These are phyloP conservation scores for Etia nguti DNA, from an alignment of 2,113 vertebrate species.

Conservation along the genomic window DNA sequence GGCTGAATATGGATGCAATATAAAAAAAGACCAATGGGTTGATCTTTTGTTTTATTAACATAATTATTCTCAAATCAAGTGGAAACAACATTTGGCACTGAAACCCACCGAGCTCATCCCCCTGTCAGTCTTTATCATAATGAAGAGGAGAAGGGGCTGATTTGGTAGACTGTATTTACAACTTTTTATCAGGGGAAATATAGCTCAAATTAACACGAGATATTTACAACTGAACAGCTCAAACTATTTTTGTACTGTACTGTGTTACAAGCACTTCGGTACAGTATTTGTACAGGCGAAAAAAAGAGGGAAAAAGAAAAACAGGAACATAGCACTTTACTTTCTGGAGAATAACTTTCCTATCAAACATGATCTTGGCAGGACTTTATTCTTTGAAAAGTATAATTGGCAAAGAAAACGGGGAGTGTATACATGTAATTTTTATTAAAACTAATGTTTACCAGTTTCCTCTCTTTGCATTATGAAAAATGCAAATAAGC, in stretches of 20 bases:
- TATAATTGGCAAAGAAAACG: background rate
- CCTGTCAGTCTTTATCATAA: background rate
- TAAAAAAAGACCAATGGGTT: background rate
- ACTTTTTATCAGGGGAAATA: background rate
- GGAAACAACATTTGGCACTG: background rate
- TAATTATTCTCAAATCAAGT: background rate
- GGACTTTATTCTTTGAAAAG: background rate
- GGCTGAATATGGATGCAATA: background rate
- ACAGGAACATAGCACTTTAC: background rate
- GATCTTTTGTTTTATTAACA: background rate
- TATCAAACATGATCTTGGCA: background rate
- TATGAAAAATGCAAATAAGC: constrained; percentile 16
- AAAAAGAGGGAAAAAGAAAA: background rate
- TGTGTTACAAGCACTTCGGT: background rate
- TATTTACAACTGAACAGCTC: background rate
- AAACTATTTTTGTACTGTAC: background rate
- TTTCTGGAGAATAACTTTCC: background rate
- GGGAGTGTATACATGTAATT: background rate
- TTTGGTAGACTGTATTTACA: background rate
- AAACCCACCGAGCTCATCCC: background rate
- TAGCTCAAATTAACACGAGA: background rate
- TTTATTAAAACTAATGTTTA: background rate
- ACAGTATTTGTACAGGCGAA: background rate
- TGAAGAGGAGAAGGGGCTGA: background rate
- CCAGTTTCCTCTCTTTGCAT: background rate